phyloP scores from a whole-genome alignment of 2,113 vertebrate species.

The Butorides virescens region DNA sequence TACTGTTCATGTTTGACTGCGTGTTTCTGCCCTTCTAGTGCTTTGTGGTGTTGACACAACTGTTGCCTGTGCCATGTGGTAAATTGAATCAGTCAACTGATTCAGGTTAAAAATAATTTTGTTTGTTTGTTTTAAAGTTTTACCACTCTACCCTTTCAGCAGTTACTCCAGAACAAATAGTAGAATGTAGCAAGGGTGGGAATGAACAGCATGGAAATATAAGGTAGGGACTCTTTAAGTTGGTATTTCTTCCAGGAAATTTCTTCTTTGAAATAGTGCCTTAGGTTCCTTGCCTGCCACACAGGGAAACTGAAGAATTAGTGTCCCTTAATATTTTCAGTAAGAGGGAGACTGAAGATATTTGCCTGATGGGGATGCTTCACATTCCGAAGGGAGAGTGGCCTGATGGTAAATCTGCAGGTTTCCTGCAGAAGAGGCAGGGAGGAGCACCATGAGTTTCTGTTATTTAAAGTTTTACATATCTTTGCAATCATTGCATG shows the following conservation, averaged over 20 bases:
- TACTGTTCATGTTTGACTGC: not conserved
- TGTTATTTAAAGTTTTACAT: not conserved
- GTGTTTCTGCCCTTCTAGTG: not conserved
- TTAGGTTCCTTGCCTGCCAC: not conserved
- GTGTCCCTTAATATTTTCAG: not conserved
- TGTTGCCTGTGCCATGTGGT: not conserved
- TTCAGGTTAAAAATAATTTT: not conserved
- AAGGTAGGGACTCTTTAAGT: not conserved
- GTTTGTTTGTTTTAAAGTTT: not conserved
- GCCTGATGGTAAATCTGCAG: not conserved
- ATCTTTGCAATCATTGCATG: not conserved
- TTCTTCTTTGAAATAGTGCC: not conserved
- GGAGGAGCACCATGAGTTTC: not conserved
- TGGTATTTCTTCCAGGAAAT: not conserved
- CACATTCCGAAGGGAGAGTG: not conserved
- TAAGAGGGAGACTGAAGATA: not conserved
- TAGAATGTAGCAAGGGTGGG: not conserved
- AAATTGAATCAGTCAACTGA: not conserved
- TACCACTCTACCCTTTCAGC: not conserved
- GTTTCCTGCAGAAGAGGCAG: not conserved
- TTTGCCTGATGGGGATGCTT: rapidly evolving
- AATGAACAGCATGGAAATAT: not conserved
- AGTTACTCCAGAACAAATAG: not conserved
- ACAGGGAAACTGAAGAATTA: not conserved
- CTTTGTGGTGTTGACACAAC: not conserved